Evolutionary conservation across 37 sponge, comb jelly and placozoan species (phyloP), one percentile per base, ranked within the genome.

Genomic region (Hexactinellida sp.): DNA sequence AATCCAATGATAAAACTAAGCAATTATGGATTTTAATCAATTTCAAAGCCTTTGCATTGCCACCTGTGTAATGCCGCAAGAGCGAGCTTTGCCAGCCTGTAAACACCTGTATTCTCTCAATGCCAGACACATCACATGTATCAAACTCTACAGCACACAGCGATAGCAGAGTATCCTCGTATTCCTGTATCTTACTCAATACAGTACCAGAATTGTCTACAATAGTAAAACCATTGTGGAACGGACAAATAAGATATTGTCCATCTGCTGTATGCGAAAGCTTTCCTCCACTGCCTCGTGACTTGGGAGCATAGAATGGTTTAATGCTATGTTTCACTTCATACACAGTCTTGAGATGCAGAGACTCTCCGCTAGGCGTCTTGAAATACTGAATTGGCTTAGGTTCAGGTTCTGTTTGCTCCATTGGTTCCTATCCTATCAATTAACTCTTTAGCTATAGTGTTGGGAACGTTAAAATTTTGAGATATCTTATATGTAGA

Each of bases 261-360:
- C 76, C 76, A 63, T 63, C 76, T 28, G 3, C 13, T 5, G 76
- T 63, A n/a, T 63, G 30, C 3, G 76, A 7, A 32, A 63, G 76
- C 34, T 28, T 63, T 63, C 76, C 76, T 25, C 76, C 30, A 32
- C 32, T 23, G 5, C 21, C 76, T 63, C 30, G 3, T n/a, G 76
- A n/a, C 13, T 63, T 63, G 34, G 76, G 76, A 7, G 76, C 3
- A 63, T 21, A 63, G 76, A 63, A 63, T 21, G 76, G 76, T 63
- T 63, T 63, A 7, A 63, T 63, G 76, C 76, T 63, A 63, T 63
- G 76, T 63, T 63, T 63, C 76, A 63, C 76, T n/a, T 63, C 76
- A 28, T 63, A 63, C 3, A 10, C 30, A 63, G 25, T 63, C 76
- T 63, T 63, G 3, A 63, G 13, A n/a, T 63, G 76, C 3, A 63